Percentiles rank a stretch among this genome's conserved stretches.
phyloP scores from a whole-genome alignment of 2,888 invertebrate species.

The Caenorhabditis sp. region DNA sequence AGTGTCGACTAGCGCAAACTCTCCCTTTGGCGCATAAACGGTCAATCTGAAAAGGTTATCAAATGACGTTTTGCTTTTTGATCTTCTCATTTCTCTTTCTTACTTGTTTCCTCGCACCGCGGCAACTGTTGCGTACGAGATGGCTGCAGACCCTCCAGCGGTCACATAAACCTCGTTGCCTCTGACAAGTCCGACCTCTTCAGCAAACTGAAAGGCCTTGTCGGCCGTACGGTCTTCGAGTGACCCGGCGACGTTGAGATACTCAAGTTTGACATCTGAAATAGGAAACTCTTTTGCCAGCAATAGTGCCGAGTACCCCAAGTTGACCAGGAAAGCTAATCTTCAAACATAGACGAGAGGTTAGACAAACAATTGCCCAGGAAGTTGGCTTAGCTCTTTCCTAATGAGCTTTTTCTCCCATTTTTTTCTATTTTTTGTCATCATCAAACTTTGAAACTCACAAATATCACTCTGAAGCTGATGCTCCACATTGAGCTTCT shows the following conservation, averaged over 20 bases:
- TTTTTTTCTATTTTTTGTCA: slow-evolving; percentile 4
- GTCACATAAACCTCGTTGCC: slow-evolving; percentile 95
- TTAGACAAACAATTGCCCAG: slow-evolving; percentile 27
- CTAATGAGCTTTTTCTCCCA: slow-evolving; percentile 49
- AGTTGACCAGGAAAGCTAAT: slow-evolving; percentile 38
- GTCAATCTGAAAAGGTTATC: slow-evolving; percentile 89
- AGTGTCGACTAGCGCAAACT: slow-evolving; percentile 89
- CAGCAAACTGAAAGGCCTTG: slow-evolving; percentile 86
- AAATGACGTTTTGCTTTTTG: slow-evolving; percentile 46
- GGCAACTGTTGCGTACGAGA: slow-evolving; percentile 95
- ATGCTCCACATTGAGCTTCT: slow-evolving; percentile 59
- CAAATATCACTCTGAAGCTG: slow-evolving; percentile 63
- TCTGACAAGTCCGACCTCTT: slow-evolving; percentile 90
- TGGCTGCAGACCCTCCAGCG: slow-evolving; percentile 90
- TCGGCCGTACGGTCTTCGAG: slow-evolving; percentile 94
- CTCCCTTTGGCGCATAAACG: slow-evolving; percentile 98
- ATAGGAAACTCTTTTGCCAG: no score
- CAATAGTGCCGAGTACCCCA: no score
- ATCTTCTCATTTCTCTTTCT: slow-evolving; percentile 86
- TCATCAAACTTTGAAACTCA: slow-evolving; percentile 52
- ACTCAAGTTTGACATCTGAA: slow-evolving; percentile 97
- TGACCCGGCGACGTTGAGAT: slow-evolving; percentile 96
- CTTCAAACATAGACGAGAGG: slow-evolving; percentile 45
- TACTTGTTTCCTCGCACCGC: slow-evolving; percentile 95
- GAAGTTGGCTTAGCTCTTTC: not conserved